phyloP scores from a whole-genome alignment of 2,113 vertebrate species.

The Rhombomys opimus region DNA sequence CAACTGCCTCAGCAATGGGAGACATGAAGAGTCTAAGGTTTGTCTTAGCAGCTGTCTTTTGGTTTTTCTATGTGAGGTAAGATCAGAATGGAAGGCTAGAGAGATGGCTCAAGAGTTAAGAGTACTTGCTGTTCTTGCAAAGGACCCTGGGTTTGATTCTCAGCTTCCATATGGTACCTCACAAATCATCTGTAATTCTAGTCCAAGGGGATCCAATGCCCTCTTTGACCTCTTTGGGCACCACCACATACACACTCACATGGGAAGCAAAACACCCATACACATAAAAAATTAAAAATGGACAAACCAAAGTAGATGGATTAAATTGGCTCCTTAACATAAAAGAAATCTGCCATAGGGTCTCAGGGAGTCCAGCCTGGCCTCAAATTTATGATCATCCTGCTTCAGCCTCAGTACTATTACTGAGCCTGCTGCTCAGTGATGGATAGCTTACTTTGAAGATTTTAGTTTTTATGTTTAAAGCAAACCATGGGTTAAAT shows the following conservation, averaged over 20 bases:
- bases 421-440: not conserved
- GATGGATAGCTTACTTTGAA: not conserved
- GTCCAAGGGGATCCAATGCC: not conserved
- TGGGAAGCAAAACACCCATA: not conserved
- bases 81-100: constrained; percentile 28
- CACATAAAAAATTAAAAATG: not conserved
- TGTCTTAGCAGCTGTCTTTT: constrained; percentile 19
- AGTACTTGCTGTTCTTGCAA: not conserved
- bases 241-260: not conserved
- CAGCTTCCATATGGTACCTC: not conserved
- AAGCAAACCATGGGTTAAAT: not conserved
- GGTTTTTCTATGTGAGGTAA: constrained; percentile 56
- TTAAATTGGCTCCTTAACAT: not conserved
- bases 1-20: not conserved
- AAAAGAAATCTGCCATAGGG: not conserved
- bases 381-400: too few relatives aligned
- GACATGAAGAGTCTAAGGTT: not conserved
- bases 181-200: not conserved
- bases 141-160: not conserved
- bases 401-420: not conserved
- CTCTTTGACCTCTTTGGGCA: not conserved
- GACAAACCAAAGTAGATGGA: not conserved
- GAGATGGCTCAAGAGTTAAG: not conserved
- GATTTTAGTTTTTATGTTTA: not conserved
- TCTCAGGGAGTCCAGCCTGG: not conserved